Percentiles rank a stretch among this genome's conserved stretches.
These are phyloP conservation scores for Spisula subtruncata DNA, from an alignment of 2,888 invertebrate genomes.

Conservation along the genomic window DNA sequence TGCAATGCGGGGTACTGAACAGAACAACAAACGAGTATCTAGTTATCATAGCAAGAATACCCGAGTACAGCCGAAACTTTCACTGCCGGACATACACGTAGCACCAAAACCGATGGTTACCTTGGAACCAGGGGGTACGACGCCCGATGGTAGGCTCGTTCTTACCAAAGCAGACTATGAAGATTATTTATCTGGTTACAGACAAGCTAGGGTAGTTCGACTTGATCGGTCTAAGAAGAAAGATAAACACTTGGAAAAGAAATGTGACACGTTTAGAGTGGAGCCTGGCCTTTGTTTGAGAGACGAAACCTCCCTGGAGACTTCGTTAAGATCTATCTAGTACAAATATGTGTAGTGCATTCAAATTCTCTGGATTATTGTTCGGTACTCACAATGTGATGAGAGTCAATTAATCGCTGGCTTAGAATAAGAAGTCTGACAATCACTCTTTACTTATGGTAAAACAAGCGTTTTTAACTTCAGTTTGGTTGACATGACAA, in stretches of 20 bases:
- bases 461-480: too few relatives aligned
- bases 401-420: too few relatives aligned
- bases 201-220: constrained; percentile 63
- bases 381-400: too few relatives aligned
- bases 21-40: not conserved
- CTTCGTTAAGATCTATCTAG: constrained; percentile 37
- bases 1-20: constrained; percentile 36
- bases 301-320: constrained; percentile 50
- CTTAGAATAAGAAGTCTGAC: too few relatives aligned
- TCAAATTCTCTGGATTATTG: not conserved
- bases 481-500: too few relatives aligned
- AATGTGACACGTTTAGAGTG: constrained; percentile 63
- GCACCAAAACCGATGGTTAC: constrained; percentile 68
- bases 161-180: constrained; percentile 74
- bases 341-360: too few relatives aligned
- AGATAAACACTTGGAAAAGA: constrained; percentile 57
- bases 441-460: too few relatives aligned
- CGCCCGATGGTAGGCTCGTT: constrained; percentile 74
- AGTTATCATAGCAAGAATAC: constrained; percentile 48
- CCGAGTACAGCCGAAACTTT: constrained; percentile 46
- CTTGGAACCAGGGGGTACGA: constrained; percentile 73
- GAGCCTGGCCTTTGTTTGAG: constrained; percentile 52
- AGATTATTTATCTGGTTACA: constrained; percentile 69
- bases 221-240: constrained; percentile 63
- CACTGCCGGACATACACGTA: constrained; percentile 63